phyloP scores from a whole-genome alignment of 2,797 vertebrate genomes.

The Monodelphis domestica region DNA sequence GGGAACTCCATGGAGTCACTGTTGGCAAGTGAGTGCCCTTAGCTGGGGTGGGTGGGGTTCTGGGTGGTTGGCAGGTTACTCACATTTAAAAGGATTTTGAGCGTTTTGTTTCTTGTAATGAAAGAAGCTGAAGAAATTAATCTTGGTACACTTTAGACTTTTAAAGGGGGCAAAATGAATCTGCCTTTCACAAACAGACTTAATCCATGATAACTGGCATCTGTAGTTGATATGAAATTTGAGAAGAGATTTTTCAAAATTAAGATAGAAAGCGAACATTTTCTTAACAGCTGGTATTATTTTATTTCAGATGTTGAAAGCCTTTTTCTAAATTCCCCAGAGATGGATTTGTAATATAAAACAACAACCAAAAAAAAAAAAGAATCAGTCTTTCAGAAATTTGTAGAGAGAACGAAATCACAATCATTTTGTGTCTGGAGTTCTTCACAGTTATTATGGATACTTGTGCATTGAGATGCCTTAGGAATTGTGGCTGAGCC shows the following conservation, averaged over 20 bases:
- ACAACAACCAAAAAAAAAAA: background rate
- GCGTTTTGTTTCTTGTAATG: background rate
- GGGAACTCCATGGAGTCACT: background rate
- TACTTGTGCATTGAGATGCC: background rate
- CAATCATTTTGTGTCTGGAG: background rate
- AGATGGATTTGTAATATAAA: constrained; percentile 52
- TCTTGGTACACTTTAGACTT: background rate
- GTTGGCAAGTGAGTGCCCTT: background rate
- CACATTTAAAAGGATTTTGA: background rate
- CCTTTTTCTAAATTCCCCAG: background rate
- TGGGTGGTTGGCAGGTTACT: background rate
- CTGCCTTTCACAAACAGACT: background rate
- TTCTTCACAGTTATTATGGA: background rate
- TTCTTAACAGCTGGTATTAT: background rate
- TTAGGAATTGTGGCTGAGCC: background rate
- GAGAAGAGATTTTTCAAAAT: constrained; percentile 22
- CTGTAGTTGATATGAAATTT: constrained; percentile 58
- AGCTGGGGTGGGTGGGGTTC: background rate
- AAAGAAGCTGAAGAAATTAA: background rate
- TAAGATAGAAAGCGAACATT: background rate
- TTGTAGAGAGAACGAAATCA: background rate
- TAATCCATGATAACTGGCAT: constrained; percentile 69
- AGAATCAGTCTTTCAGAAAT: constrained; percentile 12
- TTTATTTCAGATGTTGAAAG: constrained; percentile 48
- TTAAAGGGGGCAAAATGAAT: background rate